phyloP scores from a whole-genome alignment of 2,888 invertebrate genomes.

The Choristoneura rosaceana region DNA sequence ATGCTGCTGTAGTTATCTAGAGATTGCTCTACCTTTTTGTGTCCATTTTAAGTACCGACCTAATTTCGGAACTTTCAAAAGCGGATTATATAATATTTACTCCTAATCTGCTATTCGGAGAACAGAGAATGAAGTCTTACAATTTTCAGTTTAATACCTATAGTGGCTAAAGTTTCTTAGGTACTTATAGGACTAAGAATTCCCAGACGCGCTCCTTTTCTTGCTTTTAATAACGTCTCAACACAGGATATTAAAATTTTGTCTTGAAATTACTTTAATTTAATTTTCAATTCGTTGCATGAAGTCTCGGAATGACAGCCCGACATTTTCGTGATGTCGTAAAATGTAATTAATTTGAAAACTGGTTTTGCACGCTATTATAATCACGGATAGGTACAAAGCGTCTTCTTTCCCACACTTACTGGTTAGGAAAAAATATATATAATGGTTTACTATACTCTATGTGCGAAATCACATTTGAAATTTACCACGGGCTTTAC shows the following conservation, averaged over 20 bases:
- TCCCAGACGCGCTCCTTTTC: not conserved
- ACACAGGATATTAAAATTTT: constrained; percentile 1
- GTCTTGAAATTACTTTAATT: constrained; percentile 21
- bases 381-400: too few species aligned
- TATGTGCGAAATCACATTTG: too few species aligned
- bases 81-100: not conserved
- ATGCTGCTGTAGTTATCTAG: too few species aligned
- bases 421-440: too few species aligned
- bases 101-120: not conserved
- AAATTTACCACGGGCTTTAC: too few species aligned
- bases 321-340: constrained; percentile 6
- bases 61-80: not conserved
- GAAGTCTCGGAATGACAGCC: not conserved
- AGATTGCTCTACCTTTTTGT: too few species aligned
- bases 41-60: too few species aligned
- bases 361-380: too few species aligned
- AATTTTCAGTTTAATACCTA: not conserved
- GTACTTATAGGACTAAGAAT: not conserved
- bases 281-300: constrained; percentile 20
- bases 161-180: not conserved
- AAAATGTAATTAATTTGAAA: constrained; percentile 14
- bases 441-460: too few species aligned
- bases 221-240: not conserved
- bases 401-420: too few species aligned
- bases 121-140: not conserved